Base-by-base conservation (phyloP, 2,888 invertebrate species). In the Hypselothyrea guttata region DNA sequence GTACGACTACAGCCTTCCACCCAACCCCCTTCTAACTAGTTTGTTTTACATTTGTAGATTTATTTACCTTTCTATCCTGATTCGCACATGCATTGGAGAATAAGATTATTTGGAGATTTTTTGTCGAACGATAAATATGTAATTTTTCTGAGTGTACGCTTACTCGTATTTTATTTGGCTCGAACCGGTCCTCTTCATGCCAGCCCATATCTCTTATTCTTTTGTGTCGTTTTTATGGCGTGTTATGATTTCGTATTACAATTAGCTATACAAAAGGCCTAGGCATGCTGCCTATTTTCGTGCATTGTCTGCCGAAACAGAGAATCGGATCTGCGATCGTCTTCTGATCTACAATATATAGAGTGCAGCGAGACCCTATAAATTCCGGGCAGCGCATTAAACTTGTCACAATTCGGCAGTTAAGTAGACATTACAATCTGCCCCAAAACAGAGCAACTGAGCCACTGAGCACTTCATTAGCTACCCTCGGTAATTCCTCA, bases 221-320 rank as follows among this genome's bases (percentile, higher is more conserved):
- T 42, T 62, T 75, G 73, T 81, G 63, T 82, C 77, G 49, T 82
- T 82, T 77, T 79, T 82, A 79, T 79, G 78, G 75, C 78, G 78
- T 79, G 78, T 79, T 79, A 79, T 79, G 78, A 79, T 79, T 84
- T 63, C 78, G 83, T 72, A 66, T 79, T 79, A 79, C 83, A 79
- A 79, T 79, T 79, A 84, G 83, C 79, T 51, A 60, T 58, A 79
- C 78, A 79, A 79, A 82, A 79, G 85, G 79, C 82, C 60, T 38
- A 79, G 85, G 79, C 82, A 62, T 38, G 65, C 63, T 62, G 68
- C 66, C 79, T 62, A 59, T 61, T 77, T 54, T 53, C 51, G 41
- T 16, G 30, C 40, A 40, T 57, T 62, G 53, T 55, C 44, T n/a
- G 41, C 54, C 33, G 22, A 16, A 47, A 15, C 38, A 15, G 9